Evolutionary conservation across 2,888 invertebrate species (phyloP).

Genomic region (Synanthedon vespiformis): DNA sequence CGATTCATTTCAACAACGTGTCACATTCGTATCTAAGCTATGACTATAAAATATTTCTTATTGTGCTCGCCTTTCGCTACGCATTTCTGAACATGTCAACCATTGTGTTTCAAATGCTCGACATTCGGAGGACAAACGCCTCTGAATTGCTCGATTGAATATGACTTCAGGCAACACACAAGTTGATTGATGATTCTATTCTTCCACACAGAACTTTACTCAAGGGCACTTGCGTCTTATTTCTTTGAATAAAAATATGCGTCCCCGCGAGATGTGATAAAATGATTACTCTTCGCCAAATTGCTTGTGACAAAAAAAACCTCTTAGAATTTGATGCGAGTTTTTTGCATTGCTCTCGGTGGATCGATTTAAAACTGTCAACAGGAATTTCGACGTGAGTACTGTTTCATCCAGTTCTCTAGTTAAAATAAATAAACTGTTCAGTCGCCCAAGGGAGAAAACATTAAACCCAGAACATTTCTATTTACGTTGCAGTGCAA

Average conservation of each 20-base stretch:
- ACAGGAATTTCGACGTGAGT: constrained; percentile 1
- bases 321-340: not conserved
- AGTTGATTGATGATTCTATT: not conserved
- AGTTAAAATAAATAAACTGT: constrained; percentile 23
- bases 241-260: not conserved
- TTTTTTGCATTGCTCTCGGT: not conserved
- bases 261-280: not conserved
- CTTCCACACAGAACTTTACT: not conserved
- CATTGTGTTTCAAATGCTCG: constrained; percentile 19
- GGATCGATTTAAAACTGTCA: constrained; percentile 1
- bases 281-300: not conserved
- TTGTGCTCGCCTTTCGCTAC: constrained; percentile 24
- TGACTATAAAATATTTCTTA: constrained; percentile 36
- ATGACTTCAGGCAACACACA: not conserved
- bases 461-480: constrained; percentile 7
- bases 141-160: not conserved
- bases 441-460: constrained; percentile 4
- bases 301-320: not conserved
- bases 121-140: not conserved
- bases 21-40: constrained; percentile 21
- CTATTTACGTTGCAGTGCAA: constrained; percentile 9
- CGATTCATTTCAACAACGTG: constrained; percentile 19
- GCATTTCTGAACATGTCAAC: constrained; percentile 20
- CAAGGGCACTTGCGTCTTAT: not conserved
- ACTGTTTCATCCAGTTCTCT: constrained; percentile 12